Evolutionary conservation across 1,140 invertebrate genomes (phyloP).

Genomic region (Acyrthosiphon pisum): DNA sequence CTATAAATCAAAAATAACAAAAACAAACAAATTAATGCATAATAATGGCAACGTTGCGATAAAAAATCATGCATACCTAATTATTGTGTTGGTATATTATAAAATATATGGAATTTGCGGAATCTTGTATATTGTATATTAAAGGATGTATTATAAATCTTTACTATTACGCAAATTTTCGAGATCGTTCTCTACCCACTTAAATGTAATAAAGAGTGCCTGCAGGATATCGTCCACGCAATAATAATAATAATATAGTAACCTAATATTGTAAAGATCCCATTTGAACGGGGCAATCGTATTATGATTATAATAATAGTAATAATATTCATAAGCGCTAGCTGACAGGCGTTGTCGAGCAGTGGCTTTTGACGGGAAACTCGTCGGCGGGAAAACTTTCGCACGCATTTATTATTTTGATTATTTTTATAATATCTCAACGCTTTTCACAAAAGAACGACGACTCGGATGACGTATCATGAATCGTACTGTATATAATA

Average conservation of each 20-base stretch:
- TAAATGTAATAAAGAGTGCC: not conserved
- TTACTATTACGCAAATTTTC: not conserved
- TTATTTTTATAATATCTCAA: not conserved
- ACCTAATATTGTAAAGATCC: not conserved
- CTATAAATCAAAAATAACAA: too few species aligned
- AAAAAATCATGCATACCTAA: too few species aligned
- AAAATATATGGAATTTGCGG: not conserved
- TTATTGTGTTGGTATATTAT: not conserved
- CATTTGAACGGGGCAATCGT: not conserved
- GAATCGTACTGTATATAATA: not conserved
- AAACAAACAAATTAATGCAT: too few species aligned
- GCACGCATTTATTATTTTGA: not conserved
- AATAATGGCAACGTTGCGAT: too few species aligned
- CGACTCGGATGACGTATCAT: not conserved
- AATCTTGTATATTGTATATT: not conserved
- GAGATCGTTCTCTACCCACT: not conserved
- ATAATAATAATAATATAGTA: not conserved
- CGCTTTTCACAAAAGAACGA: not conserved
- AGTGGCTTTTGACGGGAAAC: too few species aligned
- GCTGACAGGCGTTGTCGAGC: too few species aligned
- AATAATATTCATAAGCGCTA: too few species aligned
- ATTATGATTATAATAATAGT: not conserved
- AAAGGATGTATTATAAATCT: not conserved
- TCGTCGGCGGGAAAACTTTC: not conserved
- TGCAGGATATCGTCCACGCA: not conserved